Conservation (phyloP, 2,797 vertebrate genomes). For the Hyperoplus lanceolatus region DNA sequence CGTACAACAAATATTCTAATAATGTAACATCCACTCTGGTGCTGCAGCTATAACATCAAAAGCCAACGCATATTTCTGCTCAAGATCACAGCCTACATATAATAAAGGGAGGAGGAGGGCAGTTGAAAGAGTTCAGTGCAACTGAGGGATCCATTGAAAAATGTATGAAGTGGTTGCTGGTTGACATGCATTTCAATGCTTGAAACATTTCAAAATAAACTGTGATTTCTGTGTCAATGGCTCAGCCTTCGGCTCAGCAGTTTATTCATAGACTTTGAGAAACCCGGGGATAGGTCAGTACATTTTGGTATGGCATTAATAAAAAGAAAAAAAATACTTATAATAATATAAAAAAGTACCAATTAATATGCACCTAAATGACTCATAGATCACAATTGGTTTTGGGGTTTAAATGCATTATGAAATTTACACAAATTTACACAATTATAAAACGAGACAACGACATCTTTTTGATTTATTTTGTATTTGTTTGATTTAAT, state of each 20-base stretch:
- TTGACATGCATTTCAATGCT: neutral
- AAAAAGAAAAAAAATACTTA: neutral
- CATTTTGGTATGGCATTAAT: neutral
- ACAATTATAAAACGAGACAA: neutral
- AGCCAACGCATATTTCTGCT: neutral
- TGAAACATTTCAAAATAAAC: constrained; percentile 10
- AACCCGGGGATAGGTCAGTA: neutral
- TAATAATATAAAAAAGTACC: no score
- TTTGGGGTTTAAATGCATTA: no score
- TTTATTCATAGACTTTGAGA: neutral
- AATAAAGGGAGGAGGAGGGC: neutral
- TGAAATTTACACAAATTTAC: no score
- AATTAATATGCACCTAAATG: neutral
- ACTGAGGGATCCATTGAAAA: constrained; percentile 2
- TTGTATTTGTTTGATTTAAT: neutral
- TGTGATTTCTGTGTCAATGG: constrained; percentile 30
- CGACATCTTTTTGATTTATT: neutral
- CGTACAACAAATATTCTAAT: no score
- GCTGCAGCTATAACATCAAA: no score
- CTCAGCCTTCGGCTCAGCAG: constrained; percentile 1
- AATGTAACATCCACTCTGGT: neutral
- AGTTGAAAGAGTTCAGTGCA: constrained; percentile 7
- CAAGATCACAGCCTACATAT: neutral
- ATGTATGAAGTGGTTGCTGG: constrained; percentile 12
- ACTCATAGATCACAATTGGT: neutral